Conservation (phyloP, 1,140 invertebrate genomes). For the fruit fly (Drosophila melanogaster) region DNA sequence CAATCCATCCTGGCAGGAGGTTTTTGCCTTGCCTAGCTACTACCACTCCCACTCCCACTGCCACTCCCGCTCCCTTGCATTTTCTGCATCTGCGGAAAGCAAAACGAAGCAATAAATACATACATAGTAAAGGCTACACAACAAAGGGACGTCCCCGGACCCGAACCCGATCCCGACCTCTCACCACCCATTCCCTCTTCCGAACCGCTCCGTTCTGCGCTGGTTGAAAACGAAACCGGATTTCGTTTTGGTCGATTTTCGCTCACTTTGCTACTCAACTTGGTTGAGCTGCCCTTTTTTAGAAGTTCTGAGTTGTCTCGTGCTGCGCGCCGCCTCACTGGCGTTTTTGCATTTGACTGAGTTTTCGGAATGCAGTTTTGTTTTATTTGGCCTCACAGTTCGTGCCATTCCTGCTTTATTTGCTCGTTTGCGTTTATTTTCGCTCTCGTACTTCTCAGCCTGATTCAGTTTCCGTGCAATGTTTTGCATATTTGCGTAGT, state of each 20-base stretch:
- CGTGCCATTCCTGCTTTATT: slow-evolving; percentile 27
- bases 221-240: slow-evolving; percentile 80
- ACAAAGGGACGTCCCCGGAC: slow-evolving; percentile 26
- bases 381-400: slow-evolving; percentile 49
- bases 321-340: slow-evolving; percentile 29
- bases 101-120: slow-evolving; percentile 28
- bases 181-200: slow-evolving; percentile 15
- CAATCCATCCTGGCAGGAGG: slow-evolving; percentile 55
- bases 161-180: too few species aligned
- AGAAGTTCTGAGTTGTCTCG: slow-evolving; percentile 63
- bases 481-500: slow-evolving; percentile 51
- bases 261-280: not conserved
- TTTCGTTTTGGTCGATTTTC: slow-evolving; percentile 64
- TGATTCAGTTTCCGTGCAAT: slow-evolving; percentile 66
- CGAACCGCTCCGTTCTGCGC: slow-evolving; percentile 22
- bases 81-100: slow-evolving; percentile 46
- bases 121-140: slow-evolving; percentile 18
- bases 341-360: slow-evolving; percentile 69
- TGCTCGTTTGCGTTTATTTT: slow-evolving; percentile 27
- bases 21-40: slow-evolving; percentile 27
- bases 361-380: slow-evolving; percentile 75
- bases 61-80: not conserved
- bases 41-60: not conserved
- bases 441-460: slow-evolving; percentile 10
- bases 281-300: slow-evolving; percentile 46